Percentiles rank a stretch among this genome's conserved stretches.
phyloP scores from a whole-genome alignment of 2,888 invertebrate genomes.

The Hirtodrosophila confusa region DNA sequence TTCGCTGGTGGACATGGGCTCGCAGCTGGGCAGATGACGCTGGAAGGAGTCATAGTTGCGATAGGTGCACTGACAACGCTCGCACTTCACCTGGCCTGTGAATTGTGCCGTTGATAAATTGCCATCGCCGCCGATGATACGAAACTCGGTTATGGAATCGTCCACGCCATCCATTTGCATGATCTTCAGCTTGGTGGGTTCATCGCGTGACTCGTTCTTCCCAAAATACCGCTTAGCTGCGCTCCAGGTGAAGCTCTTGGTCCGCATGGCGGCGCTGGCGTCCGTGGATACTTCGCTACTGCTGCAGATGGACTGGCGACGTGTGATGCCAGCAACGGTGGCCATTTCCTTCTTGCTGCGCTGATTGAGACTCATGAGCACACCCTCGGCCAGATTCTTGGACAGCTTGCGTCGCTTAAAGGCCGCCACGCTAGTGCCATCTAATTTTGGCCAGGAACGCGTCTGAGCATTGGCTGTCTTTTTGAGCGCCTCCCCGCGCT shows the following conservation, averaged over 20 bases:
- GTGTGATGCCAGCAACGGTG: slow-evolving; percentile 60
- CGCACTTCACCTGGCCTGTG: slow-evolving; percentile 89
- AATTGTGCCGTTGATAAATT: slow-evolving; percentile 80
- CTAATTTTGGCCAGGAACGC: slow-evolving; percentile 72
- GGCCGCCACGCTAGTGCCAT: slow-evolving; percentile 80
- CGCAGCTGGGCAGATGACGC: slow-evolving; percentile 91
- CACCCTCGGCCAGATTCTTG: slow-evolving; percentile 84
- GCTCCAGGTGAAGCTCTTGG: slow-evolving; percentile 82
- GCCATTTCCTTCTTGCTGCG: slow-evolving; percentile 69
- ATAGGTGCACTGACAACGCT: slow-evolving; percentile 94
- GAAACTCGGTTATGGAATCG: slow-evolving; percentile 86
- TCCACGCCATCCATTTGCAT: slow-evolving; percentile 89
- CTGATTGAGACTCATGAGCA: slow-evolving; percentile 79
- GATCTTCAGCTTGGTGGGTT: slow-evolving; percentile 84
- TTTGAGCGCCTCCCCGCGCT: slow-evolving; percentile 48
- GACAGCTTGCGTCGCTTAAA: slow-evolving; percentile 89
- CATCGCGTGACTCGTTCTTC: slow-evolving; percentile 54
- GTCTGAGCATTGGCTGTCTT: slow-evolving; percentile 59
- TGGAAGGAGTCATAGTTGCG: slow-evolving; percentile 92
- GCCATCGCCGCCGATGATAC: slow-evolving; percentile 84
- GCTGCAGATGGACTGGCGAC: slow-evolving; percentile 79
- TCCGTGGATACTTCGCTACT: slow-evolving; percentile 81
- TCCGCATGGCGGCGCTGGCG: slow-evolving; percentile 60
- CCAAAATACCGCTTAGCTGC: slow-evolving; percentile 82
- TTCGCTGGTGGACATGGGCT: slow-evolving; percentile 90